Evolutionary conservation across 2,888 invertebrate species (phyloP).

Genomic region (Pyrrhia umbra): DNA sequence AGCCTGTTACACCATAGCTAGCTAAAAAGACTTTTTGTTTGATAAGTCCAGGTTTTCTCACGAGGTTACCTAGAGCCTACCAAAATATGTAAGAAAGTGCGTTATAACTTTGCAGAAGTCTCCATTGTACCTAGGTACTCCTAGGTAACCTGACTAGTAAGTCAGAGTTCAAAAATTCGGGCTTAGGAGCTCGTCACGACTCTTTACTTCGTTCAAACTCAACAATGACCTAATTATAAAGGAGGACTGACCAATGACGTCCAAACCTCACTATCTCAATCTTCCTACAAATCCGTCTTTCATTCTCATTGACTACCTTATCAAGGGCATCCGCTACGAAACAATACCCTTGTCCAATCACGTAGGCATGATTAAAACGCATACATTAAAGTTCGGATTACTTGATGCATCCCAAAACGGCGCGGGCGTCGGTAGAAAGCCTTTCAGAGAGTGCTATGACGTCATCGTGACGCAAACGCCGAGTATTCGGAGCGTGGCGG

Average conservation of each 20-base stretch:
- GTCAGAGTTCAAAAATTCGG: no score
- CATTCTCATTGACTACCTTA: constrained; percentile 18
- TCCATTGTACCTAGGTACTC: no score
- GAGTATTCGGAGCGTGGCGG: constrained; percentile 75
- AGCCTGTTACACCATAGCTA: no score
- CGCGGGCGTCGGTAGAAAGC: constrained; percentile 50
- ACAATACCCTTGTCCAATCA: constrained; percentile 33
- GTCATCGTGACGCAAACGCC: constrained; percentile 79
- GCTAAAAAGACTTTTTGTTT: no score
- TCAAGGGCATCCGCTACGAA: constrained; percentile 7
- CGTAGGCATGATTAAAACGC: constrained; percentile 25
- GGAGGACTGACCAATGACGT: background rate
- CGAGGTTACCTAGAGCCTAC: no score
- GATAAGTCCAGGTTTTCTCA: no score
- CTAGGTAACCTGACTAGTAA: no score
- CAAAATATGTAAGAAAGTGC: no score
- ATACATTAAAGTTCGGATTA: constrained; percentile 35
- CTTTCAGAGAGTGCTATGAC: constrained; percentile 66
- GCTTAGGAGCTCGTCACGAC: no score
- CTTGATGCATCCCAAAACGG: constrained; percentile 50
- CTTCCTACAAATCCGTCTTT: background rate
- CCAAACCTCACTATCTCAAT: background rate
- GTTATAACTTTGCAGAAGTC: no score
- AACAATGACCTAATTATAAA: background rate
- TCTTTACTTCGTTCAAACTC: no score